phyloP scores from a whole-genome alignment of 1,140 invertebrate species.

The Drosophila pallidifrons region DNA sequence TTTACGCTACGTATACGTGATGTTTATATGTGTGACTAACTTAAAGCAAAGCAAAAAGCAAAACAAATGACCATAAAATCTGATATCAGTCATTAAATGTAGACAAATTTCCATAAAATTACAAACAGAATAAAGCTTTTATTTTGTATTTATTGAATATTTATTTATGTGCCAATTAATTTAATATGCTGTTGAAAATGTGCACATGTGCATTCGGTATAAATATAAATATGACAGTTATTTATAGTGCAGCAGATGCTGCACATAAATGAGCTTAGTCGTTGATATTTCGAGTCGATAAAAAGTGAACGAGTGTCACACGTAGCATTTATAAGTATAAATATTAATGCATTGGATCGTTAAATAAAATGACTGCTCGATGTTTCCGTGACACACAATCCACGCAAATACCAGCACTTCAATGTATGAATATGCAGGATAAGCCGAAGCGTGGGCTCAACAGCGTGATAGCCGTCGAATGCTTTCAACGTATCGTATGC shows the following conservation, averaged over 20 bases:
- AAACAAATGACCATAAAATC: neutral
- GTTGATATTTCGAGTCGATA: neutral
- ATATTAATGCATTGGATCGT: slow-evolving; percentile 55
- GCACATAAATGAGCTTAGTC: neutral
- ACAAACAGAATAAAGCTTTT: neutral
- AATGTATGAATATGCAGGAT: slow-evolving; percentile 2
- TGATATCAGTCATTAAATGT: neutral
- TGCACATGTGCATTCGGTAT: neutral
- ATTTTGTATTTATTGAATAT: neutral
- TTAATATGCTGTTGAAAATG: neutral
- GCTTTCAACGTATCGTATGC: slow-evolving; percentile 53
- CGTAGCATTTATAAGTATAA: slow-evolving; percentile 37
- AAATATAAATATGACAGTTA: neutral
- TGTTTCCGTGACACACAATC: slow-evolving; percentile 19
- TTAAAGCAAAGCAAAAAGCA: slow-evolving; percentile 5
- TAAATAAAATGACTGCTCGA: slow-evolving; percentile 53
- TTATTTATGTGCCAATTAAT: neutral
- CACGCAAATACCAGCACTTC: no score
- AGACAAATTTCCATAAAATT: neutral
- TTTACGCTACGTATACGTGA: slow-evolving; percentile 38
- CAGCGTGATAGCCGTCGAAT: slow-evolving; percentile 25
- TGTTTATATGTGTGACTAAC: slow-evolving; percentile 27
- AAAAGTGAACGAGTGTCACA: neutral
- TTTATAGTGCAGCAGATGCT: slow-evolving; percentile 3
- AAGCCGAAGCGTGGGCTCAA: neutral